Evolutionary conservation across 2,113 vertebrate species (phyloP).

Genomic region (Entelurus aequoreus): DNA sequence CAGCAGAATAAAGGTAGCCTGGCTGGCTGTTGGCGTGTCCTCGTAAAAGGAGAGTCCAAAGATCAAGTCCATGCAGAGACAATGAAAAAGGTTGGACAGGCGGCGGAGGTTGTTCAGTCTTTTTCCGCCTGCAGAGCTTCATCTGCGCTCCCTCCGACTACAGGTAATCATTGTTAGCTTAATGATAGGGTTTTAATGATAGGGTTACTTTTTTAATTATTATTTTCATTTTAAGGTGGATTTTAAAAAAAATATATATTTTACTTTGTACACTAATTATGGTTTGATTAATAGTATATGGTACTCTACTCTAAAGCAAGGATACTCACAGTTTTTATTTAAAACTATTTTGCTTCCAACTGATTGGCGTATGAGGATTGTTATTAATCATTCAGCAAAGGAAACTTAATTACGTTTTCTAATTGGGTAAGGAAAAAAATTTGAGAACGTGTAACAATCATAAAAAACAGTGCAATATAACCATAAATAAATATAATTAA

Average conservation of each 20-base stretch:
- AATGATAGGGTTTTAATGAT: not conserved
- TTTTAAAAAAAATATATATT: not conserved
- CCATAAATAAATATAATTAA: too few relatives aligned
- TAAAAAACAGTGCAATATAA: too few relatives aligned
- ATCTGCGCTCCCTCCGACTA: not conserved
- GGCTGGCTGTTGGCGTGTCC: accelerated
- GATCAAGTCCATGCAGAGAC: conserved; percentile 8
- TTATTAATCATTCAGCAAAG: too few relatives aligned
- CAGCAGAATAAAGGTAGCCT: not conserved
- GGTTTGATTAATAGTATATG: not conserved
- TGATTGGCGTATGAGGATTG: too few relatives aligned
- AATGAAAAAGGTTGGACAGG: conserved; percentile 21
- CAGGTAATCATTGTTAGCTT: conserved; percentile 18
- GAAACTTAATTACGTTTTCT: too few relatives aligned
- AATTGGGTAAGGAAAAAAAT: too few relatives aligned
- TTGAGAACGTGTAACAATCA: too few relatives aligned
- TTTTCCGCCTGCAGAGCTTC: conserved; percentile 26
- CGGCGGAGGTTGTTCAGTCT: conserved; percentile 23
- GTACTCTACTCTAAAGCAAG: too few relatives aligned
- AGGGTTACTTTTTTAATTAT: not conserved
- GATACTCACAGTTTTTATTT: too few relatives aligned
- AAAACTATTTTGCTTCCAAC: too few relatives aligned
- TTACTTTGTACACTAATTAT: not conserved
- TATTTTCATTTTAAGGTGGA: not conserved
- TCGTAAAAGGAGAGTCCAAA: conserved; percentile 52